A percentile compares a stretch with the other conserved stretches of the same genome.
These are phyloP conservation scores for Labeo catla DNA, from an alignment of 2,113 vertebrate genomes.

Conservation along the genomic window DNA sequence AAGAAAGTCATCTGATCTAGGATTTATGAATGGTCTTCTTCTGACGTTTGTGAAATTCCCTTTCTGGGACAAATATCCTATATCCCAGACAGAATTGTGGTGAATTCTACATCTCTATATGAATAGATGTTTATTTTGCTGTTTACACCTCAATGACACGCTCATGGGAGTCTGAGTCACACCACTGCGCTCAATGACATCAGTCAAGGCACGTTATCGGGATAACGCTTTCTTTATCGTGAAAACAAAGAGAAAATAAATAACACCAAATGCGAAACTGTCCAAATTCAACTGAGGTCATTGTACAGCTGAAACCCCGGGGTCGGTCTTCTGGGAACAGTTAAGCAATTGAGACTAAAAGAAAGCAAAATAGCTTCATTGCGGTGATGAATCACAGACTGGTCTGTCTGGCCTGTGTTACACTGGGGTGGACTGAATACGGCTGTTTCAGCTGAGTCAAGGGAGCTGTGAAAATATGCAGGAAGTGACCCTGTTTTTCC, in stretches of 20 bases:
- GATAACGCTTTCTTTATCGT: slow-evolving; percentile 5
- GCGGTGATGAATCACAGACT: slow-evolving; percentile 46
- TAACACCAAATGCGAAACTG: background rate
- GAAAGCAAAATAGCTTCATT: slow-evolving; percentile 38
- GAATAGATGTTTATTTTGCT: background rate
- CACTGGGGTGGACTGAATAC: slow-evolving; percentile 34
- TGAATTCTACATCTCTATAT: background rate
- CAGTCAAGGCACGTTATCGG: background rate
- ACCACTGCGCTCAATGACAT: background rate
- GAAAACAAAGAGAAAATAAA: slow-evolving; percentile 20
- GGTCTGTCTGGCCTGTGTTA: slow-evolving; percentile 11
- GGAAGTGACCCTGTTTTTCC: slow-evolving; percentile 40
- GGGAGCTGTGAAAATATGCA: slow-evolving; percentile 45
- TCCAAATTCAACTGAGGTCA: slow-evolving; percentile 34
- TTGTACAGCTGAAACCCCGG: slow-evolving; percentile 12
- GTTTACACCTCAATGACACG: background rate
- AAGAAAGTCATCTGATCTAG: background rate
- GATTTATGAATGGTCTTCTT: background rate
- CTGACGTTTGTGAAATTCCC: background rate
- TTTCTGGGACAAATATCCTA: background rate
- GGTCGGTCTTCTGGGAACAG: slow-evolving; percentile 41
- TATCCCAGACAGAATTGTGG: background rate
- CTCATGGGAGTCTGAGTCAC: slow-evolving; percentile 8
- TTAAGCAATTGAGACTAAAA: slow-evolving; percentile 30
- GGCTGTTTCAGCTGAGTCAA: slow-evolving; percentile 49